These are phyloP conservation scores for Mesocricetus auratus DNA, from an alignment of 2,113 vertebrate genomes.

Conservation along the genomic window DNA sequence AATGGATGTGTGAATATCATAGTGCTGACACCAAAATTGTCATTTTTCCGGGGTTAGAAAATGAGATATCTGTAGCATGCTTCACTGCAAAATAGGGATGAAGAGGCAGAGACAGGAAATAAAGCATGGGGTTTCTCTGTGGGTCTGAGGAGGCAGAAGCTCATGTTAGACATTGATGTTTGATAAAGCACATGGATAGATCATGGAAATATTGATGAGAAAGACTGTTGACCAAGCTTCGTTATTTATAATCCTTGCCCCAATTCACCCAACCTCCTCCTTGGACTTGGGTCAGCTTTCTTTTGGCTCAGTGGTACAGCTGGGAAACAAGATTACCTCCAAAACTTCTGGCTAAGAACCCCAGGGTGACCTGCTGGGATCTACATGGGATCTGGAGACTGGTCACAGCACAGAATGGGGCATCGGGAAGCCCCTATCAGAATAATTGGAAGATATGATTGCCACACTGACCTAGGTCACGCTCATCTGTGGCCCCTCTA, in stretches of 20 bases:
- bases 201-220: not conserved
- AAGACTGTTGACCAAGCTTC: not conserved
- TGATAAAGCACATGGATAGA: not conserved
- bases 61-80: not conserved
- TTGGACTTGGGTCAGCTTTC: not conserved
- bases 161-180: not conserved
- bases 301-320: not conserved
- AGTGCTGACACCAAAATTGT: conserved; percentile 1
- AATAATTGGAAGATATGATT: not conserved
- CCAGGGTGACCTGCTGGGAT: not conserved
- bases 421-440: not conserved
- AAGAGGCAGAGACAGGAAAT: not conserved
- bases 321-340: not conserved
- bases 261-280: not conserved
- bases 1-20: not conserved
- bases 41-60: conserved; percentile 59
- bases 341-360: not conserved
- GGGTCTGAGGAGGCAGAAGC: not conserved
- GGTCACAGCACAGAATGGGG: fast-evolving
- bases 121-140: not conserved
- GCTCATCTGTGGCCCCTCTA: not conserved
- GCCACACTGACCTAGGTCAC: not conserved
- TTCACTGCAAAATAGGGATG: not conserved
- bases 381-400: not conserved
- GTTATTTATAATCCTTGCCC: not conserved